Conservation (phyloP, 2,797 vertebrate genomes). For the Leptodon cayanensis region DNA sequence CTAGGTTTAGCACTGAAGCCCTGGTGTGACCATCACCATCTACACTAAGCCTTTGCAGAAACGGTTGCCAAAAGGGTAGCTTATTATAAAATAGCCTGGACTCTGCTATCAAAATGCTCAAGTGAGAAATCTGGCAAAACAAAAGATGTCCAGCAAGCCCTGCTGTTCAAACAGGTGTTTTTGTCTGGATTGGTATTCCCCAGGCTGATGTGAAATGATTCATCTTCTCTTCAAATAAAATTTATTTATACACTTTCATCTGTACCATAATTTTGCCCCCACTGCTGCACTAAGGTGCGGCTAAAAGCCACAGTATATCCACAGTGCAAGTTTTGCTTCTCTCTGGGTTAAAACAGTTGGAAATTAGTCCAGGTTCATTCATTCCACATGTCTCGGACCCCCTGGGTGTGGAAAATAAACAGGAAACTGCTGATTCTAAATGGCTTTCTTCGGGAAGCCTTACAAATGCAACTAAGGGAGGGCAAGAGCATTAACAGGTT, state of each 20-base stretch:
- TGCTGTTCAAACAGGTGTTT: background rate
- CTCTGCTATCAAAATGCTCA: background rate
- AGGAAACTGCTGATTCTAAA: background rate
- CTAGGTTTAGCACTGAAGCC: background rate
- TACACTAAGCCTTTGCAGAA: background rate
- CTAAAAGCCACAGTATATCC: background rate
- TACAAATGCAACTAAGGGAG: background rate
- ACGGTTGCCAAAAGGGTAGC: background rate
- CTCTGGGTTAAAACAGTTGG: background rate
- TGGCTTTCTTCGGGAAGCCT: background rate
- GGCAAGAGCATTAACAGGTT: background rate
- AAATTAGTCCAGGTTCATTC: background rate
- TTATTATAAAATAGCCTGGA: background rate
- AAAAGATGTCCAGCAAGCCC: background rate
- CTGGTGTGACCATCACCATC: background rate
- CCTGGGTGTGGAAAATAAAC: background rate
- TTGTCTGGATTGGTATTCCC: background rate
- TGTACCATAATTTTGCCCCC: background rate
- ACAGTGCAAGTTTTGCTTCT: background rate
- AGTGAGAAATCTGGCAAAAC: background rate
- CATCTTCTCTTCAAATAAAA: background rate
- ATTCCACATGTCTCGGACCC: background rate
- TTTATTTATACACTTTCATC: background rate
- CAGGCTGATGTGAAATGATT: fast-evolving
- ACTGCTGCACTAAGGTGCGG: background rate